Percentiles rank a stretch among this genome's conserved stretches.
phyloP scores from a whole-genome alignment of 64 coral and sea anemone genomes.

The Dendrophyllia cribrosa region DNA sequence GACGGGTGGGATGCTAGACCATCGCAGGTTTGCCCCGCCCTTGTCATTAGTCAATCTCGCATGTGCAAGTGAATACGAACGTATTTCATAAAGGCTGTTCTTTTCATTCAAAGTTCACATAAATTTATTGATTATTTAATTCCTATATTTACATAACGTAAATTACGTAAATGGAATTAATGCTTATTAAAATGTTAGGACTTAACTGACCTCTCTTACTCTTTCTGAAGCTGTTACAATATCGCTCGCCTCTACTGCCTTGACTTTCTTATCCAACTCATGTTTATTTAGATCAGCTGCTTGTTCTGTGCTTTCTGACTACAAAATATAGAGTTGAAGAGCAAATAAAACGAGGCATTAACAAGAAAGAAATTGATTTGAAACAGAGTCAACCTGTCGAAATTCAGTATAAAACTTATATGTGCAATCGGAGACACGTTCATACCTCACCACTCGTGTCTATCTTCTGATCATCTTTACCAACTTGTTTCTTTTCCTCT shows the following conservation, averaged over 20 bases:
- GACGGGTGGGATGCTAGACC: no score
- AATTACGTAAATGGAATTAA: no score
- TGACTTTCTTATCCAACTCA: background rate
- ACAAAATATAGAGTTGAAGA: background rate
- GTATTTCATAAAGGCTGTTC: no score
- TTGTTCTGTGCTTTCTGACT: background rate
- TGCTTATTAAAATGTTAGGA: no score
- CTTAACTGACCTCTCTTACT: conserved; percentile 41
- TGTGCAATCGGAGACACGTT: background rate
- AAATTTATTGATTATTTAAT: no score
- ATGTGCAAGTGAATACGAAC: no score
- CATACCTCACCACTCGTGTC: background rate
- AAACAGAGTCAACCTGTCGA: no score
- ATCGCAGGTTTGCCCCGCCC: no score
- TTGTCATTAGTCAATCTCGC: no score
- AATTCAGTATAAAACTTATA: no score
- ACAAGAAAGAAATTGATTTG: background rate
- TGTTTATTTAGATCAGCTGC: background rate
- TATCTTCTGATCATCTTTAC: background rate
- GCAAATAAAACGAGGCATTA: background rate
- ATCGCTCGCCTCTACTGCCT: background rate
- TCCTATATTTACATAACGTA: no score
- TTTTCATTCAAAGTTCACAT: no score
- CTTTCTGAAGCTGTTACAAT: conserved; percentile 37
- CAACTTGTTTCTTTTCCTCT: background rate